A percentile compares a stretch with the other conserved stretches of the same genome.
These are phyloP conservation scores for Athalia rosae DNA, from an alignment of 2,888 invertebrate genomes.

Conservation along the genomic window DNA sequence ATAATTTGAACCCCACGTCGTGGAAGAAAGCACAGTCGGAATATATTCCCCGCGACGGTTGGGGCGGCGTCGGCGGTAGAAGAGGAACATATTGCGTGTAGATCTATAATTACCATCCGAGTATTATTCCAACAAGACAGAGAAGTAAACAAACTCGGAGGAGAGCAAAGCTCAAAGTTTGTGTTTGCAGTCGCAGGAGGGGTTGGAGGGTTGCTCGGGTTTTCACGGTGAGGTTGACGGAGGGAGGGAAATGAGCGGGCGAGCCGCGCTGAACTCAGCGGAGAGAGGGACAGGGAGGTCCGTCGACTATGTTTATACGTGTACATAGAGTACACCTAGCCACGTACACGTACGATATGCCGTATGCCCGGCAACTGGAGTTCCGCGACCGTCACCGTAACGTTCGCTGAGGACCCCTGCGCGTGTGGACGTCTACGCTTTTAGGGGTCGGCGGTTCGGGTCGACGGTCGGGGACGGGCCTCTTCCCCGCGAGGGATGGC, in stretches of 20 bases:
- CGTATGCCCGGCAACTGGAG: no score
- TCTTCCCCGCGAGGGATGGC: conserved; percentile 49
- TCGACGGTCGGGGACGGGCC: no score
- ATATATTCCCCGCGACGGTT: background rate
- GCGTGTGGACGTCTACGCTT: no score
- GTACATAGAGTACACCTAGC: background rate
- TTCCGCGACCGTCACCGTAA: no score
- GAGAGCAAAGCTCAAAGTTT: conserved; percentile 44
- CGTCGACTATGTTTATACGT: background rate
- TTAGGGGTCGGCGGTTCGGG: no score
- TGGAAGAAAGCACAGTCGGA: background rate
- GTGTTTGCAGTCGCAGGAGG: conserved; percentile 36
- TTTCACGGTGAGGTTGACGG: conserved; percentile 6
- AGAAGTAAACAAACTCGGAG: conserved; percentile 59
- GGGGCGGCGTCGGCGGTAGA: background rate
- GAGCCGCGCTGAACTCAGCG: conserved; percentile 14
- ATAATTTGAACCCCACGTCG: no score
- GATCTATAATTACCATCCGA: conserved; percentile 60
- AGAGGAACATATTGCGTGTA: conserved; percentile 18
- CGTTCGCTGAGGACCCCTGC: no score
- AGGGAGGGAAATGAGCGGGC: conserved; percentile 36
- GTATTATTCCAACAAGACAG: conserved; percentile 63
- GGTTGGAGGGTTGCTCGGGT: conserved; percentile 26
- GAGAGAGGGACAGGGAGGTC: background rate
- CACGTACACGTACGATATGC: background rate